A percentile compares a stretch with the other conserved stretches of the same genome.
Conservation (phyloP, 2,888 invertebrate genomes). For the Resseliella maxima region DNA sequence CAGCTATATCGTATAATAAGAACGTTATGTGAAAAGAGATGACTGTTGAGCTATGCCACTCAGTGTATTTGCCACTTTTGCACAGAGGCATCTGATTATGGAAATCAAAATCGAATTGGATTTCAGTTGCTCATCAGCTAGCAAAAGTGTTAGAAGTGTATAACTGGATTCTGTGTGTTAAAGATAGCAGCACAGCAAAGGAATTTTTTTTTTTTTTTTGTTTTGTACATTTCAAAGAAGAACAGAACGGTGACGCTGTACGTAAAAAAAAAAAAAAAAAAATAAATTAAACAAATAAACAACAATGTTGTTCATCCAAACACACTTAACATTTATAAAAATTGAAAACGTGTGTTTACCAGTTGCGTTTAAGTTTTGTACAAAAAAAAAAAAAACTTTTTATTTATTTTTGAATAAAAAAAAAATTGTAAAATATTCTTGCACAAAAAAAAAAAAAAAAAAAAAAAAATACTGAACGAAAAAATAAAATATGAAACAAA, state of each 20-base stretch:
- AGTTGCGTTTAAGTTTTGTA: neutral
- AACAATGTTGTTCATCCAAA: too few species aligned
- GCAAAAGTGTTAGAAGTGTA: constrained; percentile 53
- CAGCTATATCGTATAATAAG: too few species aligned
- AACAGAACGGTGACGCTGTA: constrained; percentile 39
- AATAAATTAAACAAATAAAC: too few species aligned
- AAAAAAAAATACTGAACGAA: too few species aligned
- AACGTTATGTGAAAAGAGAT: neutral
- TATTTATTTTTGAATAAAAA: too few species aligned
- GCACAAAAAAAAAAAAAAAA: too few species aligned
- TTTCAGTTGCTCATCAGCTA: constrained; percentile 44
- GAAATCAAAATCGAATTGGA: constrained; percentile 37
- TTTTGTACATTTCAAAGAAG: constrained; percentile 8
- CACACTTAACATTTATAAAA: neutral
- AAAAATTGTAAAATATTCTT: too few species aligned
- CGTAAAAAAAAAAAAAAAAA: neutral
- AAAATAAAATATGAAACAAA: too few species aligned
- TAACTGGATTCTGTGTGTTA: constrained; percentile 8
- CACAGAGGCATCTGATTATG: constrained; percentile 31
- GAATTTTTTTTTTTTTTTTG: neutral
- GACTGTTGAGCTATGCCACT: neutral
- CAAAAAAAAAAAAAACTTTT: too few species aligned
- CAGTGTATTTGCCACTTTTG: neutral
- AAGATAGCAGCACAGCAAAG: constrained; percentile 6
- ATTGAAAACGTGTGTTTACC: neutral